phyloP scores from a whole-genome alignment of 2,888 invertebrate genomes.

The Cetonia aurata region DNA sequence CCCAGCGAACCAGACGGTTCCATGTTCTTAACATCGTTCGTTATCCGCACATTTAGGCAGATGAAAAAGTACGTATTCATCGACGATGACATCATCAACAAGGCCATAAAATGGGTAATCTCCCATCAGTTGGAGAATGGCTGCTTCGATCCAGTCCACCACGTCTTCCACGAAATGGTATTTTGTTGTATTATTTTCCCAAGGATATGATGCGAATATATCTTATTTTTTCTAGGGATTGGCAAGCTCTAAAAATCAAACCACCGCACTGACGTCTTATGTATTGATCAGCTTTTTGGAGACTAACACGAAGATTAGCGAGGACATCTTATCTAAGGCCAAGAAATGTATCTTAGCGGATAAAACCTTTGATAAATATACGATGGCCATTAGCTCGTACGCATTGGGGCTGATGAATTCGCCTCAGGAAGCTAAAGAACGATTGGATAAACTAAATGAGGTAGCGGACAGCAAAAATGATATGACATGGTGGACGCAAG shows the following conservation, averaged over 20 bases:
- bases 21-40: slow-evolving; percentile 83
- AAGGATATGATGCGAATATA: neutral
- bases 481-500: slow-evolving; percentile 70
- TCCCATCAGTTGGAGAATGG: slow-evolving; percentile 80
- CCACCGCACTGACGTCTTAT: slow-evolving; percentile 77
- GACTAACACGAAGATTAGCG: slow-evolving; percentile 68
- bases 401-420: slow-evolving; percentile 68
- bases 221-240: slow-evolving; percentile 12
- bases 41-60: slow-evolving; percentile 77
- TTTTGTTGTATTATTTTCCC: slow-evolving; percentile 9
- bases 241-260: slow-evolving; percentile 61
- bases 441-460: slow-evolving; percentile 65
- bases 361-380: slow-evolving; percentile 67
- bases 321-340: slow-evolving; percentile 70
- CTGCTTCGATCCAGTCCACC: slow-evolving; percentile 78
- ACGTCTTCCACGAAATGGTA: slow-evolving; percentile 74
- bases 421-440: slow-evolving; percentile 64
- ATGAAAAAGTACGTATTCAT: slow-evolving; percentile 70
- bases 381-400: slow-evolving; percentile 69
- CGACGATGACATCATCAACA: slow-evolving; percentile 68
- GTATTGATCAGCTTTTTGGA: slow-evolving; percentile 76
- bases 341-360: slow-evolving; percentile 70
- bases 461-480: slow-evolving; percentile 66
- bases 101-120: slow-evolving; percentile 73
- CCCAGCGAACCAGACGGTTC: slow-evolving; percentile 75